A percentile compares a stretch with the other conserved stretches of the same genome.
Evolutionary conservation across 1,140 invertebrate genomes (phyloP).

Genomic region (Aricia agestis): DNA sequence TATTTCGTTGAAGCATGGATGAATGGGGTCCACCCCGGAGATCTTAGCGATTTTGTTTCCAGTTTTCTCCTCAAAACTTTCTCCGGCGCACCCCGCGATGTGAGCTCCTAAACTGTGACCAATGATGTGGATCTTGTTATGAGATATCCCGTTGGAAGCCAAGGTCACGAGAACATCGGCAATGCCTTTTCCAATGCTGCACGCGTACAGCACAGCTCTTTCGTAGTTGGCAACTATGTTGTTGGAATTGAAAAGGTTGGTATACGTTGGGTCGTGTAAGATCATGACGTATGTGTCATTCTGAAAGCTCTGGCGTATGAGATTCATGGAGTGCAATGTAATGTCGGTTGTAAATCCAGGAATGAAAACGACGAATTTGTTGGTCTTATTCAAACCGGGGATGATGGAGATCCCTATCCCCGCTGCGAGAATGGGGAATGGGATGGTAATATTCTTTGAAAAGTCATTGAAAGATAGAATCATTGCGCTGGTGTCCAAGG

Average conservation of each 20-base stretch:
- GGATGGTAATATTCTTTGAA: neutral
- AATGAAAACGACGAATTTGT: slow-evolving; percentile 7
- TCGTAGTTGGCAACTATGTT: neutral
- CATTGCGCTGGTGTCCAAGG: neutral
- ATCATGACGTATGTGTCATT: neutral
- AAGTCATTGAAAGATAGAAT: neutral
- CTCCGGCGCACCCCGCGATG: neutral
- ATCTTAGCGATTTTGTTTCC: neutral
- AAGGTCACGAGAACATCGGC: neutral
- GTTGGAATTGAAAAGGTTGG: neutral
- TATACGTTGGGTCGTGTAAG: neutral
- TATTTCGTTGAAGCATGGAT: neutral
- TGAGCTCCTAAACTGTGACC: slow-evolving; percentile 5
- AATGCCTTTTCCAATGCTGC: neutral
- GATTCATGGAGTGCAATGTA: neutral
- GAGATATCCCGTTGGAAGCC: neutral
- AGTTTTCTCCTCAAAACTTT: neutral
- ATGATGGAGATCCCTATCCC: neutral
- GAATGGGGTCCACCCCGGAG: neutral
- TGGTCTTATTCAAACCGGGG: neutral
- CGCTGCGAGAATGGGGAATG: neutral
- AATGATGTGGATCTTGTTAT: neutral
- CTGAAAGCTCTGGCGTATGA: neutral
- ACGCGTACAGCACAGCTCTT: neutral
- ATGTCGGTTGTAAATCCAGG: neutral